phyloP scores from a whole-genome alignment of 2,113 vertebrate genomes.

The Accipiter virgatus region DNA sequence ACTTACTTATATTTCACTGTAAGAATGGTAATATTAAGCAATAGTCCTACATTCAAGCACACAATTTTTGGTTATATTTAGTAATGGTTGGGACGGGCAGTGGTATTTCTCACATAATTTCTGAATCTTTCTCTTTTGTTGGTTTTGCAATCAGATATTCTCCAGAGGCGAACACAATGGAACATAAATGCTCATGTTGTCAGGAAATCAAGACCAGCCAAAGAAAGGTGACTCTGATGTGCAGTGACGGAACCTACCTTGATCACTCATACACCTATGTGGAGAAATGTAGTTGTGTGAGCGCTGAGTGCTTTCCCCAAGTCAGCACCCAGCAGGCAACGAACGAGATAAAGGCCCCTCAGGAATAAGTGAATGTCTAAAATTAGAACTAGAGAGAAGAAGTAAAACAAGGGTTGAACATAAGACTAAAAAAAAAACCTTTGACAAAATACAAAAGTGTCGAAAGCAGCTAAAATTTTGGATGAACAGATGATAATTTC shows the following conservation, averaged over 20 bases:
- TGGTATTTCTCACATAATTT: background rate
- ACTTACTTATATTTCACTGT: background rate
- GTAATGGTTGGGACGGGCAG: background rate
- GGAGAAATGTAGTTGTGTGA: conserved; percentile 71
- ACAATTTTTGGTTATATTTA: background rate
- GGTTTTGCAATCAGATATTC: conserved; percentile 68
- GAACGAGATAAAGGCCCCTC: background rate
- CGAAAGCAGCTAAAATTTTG: conserved; percentile 34
- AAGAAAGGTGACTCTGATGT: conserved; percentile 50
- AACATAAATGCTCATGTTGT: conserved; percentile 69
- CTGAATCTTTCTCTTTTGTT: background rate
- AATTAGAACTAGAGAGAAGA: background rate
- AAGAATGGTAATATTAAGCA: background rate
- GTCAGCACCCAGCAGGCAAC: background rate
- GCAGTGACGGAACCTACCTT: conserved; percentile 30
- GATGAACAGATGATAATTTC: background rate
- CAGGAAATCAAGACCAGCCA: conserved; percentile 62
- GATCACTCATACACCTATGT: conserved; percentile 58
- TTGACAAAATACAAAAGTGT: background rate
- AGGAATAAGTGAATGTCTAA: background rate
- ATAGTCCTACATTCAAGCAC: background rate
- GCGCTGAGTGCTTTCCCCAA: background rate
- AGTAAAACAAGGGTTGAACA: background rate
- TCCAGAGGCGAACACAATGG: background rate
- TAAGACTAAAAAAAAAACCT: background rate